Percentiles rank a stretch among this genome's conserved stretches.
Evolutionary conservation across 2,113 vertebrate species (phyloP).

Genomic region (Notothenia coriiceps): DNA sequence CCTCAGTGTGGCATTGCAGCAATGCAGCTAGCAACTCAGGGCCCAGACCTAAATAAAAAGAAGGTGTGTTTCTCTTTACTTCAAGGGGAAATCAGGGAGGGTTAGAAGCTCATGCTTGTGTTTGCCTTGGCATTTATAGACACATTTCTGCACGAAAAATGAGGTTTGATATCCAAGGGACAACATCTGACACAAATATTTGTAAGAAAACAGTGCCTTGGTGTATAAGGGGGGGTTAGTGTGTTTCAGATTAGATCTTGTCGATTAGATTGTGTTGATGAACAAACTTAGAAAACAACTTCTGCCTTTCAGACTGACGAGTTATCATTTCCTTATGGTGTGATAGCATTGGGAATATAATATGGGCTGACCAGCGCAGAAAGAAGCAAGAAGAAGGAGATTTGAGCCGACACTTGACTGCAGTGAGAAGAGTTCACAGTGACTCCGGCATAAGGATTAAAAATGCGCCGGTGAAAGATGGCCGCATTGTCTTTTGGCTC

Average conservation of each 20-base stretch:
- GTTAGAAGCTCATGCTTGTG: background rate
- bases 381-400: background rate
- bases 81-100: background rate
- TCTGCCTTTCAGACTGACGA: background rate
- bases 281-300: conserved; percentile 7
- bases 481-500: too few relatives aligned
- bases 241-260: conserved; percentile 18
- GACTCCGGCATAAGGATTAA: background rate
- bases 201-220: background rate
- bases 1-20: conserved; percentile 11
- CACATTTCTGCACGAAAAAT: background rate
- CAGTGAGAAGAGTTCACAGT: background rate
- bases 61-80: background rate
- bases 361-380: background rate
- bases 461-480: too few relatives aligned
- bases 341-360: background rate
- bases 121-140: background rate
- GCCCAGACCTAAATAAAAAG: background rate
- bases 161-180: background rate
- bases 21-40: background rate
- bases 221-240: background rate
- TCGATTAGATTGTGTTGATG: conserved; percentile 6
- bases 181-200: background rate
- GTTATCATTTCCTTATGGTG: background rate
- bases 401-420: too few relatives aligned